Conservation (phyloP, 2,113 vertebrate species). For the Sinocyclocheilus anshuiensis region DNA sequence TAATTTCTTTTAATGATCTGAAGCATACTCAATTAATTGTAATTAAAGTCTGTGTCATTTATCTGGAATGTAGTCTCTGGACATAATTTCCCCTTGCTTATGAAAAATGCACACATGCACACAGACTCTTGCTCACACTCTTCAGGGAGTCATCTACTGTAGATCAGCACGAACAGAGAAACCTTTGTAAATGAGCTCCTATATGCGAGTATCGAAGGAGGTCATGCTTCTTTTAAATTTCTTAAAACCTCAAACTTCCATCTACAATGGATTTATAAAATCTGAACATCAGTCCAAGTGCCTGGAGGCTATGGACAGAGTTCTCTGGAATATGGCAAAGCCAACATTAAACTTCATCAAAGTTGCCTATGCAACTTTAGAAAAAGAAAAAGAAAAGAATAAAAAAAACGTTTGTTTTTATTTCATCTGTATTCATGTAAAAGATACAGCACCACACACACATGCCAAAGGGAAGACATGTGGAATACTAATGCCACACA, state of each 20-base stretch:
- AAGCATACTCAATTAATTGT: conserved; percentile 40
- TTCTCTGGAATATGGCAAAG: conserved; percentile 6
- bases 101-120: conserved; percentile 34
- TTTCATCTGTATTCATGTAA: conserved; percentile 32
- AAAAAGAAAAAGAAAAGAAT: too few species aligned
- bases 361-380: not conserved
- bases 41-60: conserved; percentile 39
- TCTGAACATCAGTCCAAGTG: conserved; percentile 23
- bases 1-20: not conserved
- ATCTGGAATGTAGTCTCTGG: conserved; percentile 21
- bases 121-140: not conserved
- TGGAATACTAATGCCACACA: conserved; percentile 17
- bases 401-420: not conserved
- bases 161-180: not conserved
- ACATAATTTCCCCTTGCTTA: conserved; percentile 21
- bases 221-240: conserved; percentile 20
- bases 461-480: conserved; percentile 19
- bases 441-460: conserved; percentile 12
- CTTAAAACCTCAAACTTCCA: not conserved
- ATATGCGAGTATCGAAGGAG: not conserved
- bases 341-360: conserved; percentile 13
- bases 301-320: conserved; percentile 4
- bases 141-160: conserved; percentile 1
- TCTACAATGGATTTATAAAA: conserved; percentile 25
- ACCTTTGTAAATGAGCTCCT: conserved; percentile 26